Evolutionary conservation across 1,140 invertebrate species (phyloP).

Genomic region (Lasioglossum albipes): DNA sequence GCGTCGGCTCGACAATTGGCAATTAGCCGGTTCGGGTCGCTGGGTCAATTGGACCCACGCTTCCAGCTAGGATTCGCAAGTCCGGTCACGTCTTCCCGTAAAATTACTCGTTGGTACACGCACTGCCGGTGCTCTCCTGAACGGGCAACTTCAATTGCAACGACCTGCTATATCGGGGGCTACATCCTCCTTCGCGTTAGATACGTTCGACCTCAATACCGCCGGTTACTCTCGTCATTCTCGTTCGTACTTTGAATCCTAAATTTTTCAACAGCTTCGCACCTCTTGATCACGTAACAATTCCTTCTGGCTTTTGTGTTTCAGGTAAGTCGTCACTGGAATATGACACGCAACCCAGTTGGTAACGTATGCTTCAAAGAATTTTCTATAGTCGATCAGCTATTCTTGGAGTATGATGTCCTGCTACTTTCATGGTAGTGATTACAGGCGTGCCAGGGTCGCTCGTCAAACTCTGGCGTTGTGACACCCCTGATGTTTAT

Average conservation of each 20-base stretch:
- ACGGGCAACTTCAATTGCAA: slow-evolving; percentile 14
- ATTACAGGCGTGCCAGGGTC: too few species aligned
- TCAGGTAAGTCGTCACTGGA: not conserved
- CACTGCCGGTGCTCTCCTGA: slow-evolving; percentile 35
- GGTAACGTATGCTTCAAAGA: not conserved
- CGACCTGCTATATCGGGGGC: not conserved
- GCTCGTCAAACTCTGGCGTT: too few species aligned
- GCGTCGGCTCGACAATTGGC: slow-evolving; percentile 77
- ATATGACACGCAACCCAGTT: not conserved
- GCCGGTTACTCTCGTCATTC: not conserved
- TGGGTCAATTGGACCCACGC: slow-evolving; percentile 78
- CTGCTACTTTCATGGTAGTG: too few species aligned
- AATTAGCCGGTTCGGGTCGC: slow-evolving; percentile 74
- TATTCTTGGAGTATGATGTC: too few species aligned
- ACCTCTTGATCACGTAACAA: not conserved
- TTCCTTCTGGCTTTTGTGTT: not conserved
- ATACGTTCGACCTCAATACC: slow-evolving; percentile 11
- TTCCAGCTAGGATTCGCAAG: slow-evolving; percentile 70
- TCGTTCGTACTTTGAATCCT: not conserved
- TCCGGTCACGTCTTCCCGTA: slow-evolving; percentile 73
- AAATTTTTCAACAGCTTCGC: not conserved
- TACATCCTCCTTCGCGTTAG: slow-evolving; percentile 33
- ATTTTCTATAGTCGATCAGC: not conserved
- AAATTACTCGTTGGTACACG: slow-evolving; percentile 72
- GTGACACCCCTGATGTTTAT: too few species aligned